Evolutionary conservation across 2,797 vertebrate species (phyloP).

Genomic region (Crenichthys baileyi): DNA sequence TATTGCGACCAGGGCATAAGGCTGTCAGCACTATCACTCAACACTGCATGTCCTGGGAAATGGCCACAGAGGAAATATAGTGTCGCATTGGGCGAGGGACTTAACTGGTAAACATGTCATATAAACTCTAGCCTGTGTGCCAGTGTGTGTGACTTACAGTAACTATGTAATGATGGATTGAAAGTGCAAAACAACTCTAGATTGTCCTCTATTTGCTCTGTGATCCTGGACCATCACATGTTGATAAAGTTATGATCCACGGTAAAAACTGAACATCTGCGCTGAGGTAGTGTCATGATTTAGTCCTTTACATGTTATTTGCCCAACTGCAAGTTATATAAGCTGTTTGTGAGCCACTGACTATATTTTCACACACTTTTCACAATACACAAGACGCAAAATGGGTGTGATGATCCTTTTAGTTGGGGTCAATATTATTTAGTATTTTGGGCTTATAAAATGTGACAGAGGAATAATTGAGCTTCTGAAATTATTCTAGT

Average conservation of each 20-base stretch:
- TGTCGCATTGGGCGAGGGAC: slow-evolving; percentile 1
- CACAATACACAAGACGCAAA: background rate
- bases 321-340: background rate
- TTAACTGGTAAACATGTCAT: slow-evolving; percentile 44
- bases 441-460: slow-evolving; percentile 1
- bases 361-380: slow-evolving; percentile 4
- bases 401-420: background rate
- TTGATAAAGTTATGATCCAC: background rate
- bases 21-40: slow-evolving; percentile 38
- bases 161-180: slow-evolving; percentile 27
- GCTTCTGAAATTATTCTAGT: background rate
- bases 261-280: background rate
- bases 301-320: background rate
- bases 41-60: slow-evolving; percentile 18
- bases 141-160: slow-evolving; percentile 7
- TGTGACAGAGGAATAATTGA: background rate
- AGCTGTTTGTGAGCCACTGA: slow-evolving; percentile 1
- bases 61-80: slow-evolving; percentile 28
- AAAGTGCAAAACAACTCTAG: slow-evolving; percentile 22
- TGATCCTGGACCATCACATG: slow-evolving; percentile 19
- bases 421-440: background rate
- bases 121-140: slow-evolving; percentile 28
- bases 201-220: slow-evolving; percentile 14
- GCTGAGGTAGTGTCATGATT: slow-evolving; percentile 1
- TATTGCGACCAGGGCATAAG: slow-evolving; percentile 30